A percentile compares a stretch with the other conserved stretches of the same genome.
phyloP scores from a whole-genome alignment of 2,797 vertebrate genomes.

The Xenops minutus region DNA sequence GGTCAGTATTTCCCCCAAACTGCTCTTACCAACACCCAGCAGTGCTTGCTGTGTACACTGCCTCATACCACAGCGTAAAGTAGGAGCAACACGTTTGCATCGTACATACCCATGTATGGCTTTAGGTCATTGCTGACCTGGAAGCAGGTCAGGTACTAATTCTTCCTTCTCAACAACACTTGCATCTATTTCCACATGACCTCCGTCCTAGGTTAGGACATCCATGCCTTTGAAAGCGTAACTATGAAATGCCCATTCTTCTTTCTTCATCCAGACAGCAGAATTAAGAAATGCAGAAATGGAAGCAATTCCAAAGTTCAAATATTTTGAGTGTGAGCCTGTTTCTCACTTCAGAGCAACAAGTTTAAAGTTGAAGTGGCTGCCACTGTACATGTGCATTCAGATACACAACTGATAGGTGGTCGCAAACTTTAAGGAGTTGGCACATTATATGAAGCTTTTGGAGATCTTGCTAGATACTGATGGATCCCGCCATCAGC shows the following conservation, averaged over 20 bases:
- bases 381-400: background rate
- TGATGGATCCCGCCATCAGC: background rate
- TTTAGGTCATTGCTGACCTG: background rate
- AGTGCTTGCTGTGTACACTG: background rate
- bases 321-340: background rate
- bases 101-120: background rate
- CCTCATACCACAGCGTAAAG: background rate
- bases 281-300: background rate
- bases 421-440: background rate
- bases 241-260: background rate
- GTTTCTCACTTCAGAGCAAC: background rate
- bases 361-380: background rate
- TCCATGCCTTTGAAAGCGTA: background rate
- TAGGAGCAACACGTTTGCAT: background rate
- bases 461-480: background rate
- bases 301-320: background rate
- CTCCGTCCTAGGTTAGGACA: background rate
- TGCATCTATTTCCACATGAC: background rate
- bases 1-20: background rate
- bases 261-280: background rate
- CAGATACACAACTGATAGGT: rapidly evolving
- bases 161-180: background rate
- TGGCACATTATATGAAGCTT: background rate
- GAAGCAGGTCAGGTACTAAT: background rate
- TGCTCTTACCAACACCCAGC: background rate